Evolutionary conservation across 2,113 vertebrate genomes (phyloP).

Genomic region (Mandrillus leucophaeus): DNA sequence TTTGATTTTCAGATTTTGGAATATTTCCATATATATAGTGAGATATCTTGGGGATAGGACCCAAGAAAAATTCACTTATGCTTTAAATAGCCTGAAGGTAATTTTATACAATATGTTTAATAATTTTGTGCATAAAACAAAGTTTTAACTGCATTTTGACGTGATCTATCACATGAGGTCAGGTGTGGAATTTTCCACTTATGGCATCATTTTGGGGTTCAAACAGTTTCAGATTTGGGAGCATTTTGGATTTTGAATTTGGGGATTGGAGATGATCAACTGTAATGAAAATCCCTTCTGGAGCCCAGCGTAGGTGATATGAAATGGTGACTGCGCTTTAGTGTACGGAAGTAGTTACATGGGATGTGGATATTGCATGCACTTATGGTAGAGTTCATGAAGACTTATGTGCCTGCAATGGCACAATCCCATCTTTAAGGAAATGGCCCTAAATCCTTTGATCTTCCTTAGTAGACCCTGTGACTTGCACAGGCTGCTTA

Average conservation of each 20-base stretch:
- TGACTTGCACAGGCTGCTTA: background rate
- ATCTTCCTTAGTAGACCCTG: background rate
- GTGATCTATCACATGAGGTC: background rate
- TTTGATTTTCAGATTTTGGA: background rate
- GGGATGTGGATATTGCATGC: rapidly evolving
- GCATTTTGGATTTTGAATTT: background rate
- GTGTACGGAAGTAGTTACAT: rapidly evolving
- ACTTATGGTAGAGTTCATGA: background rate
- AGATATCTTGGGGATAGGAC: background rate
- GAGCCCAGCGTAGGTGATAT: background rate
- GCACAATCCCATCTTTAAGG: background rate
- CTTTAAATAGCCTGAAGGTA: background rate
- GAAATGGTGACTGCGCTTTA: background rate
- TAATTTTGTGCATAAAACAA: background rate
- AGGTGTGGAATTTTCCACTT: background rate
- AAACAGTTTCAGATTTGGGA: background rate
- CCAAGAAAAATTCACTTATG: background rate
- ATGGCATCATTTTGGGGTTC: background rate
- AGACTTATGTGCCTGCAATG: background rate
- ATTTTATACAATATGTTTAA: background rate
- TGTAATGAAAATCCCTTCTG: background rate
- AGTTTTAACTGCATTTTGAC: background rate
- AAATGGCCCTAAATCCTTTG: background rate
- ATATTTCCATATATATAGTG: background rate
- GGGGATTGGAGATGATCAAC: background rate